Conservation (phyloP, 1,140 invertebrate species). For the Leptestheria dahalacensis region DNA sequence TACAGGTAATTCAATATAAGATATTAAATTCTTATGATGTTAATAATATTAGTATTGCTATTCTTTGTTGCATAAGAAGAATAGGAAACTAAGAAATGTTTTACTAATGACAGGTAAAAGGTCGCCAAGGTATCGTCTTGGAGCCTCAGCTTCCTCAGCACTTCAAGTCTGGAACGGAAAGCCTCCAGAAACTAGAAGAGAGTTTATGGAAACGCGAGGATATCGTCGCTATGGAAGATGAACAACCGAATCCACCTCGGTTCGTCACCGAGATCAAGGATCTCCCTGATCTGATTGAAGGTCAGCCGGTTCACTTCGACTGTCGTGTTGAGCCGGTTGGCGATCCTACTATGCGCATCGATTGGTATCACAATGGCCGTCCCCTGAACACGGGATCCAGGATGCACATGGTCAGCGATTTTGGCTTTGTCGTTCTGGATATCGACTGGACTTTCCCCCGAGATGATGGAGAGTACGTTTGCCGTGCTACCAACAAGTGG, state of each 20-base stretch:
- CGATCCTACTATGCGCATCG: constrained; percentile 73
- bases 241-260: constrained; percentile 64
- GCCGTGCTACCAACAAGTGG: constrained; percentile 70
- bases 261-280: constrained; percentile 71
- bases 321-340: constrained; percentile 73
- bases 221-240: constrained; percentile 53
- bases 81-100: too few relatives aligned
- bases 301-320: constrained; percentile 76
- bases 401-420: constrained; percentile 81
- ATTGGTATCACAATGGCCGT: constrained; percentile 85
- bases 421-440: constrained; percentile 78
- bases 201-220: constrained; percentile 73
- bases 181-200: constrained; percentile 79
- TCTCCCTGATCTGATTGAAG: constrained; percentile 66
- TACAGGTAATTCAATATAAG: too few relatives aligned
- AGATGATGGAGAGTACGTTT: constrained; percentile 73
- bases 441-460: constrained; percentile 70
- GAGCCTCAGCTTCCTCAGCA: constrained; percentile 77
- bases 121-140: constrained; percentile 69
- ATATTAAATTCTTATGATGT: too few relatives aligned
- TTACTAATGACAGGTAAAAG: too few relatives aligned
- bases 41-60: too few relatives aligned
- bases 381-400: constrained; percentile 75
- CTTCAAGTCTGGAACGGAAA: constrained; percentile 71
- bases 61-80: too few relatives aligned